These are phyloP conservation scores for Palaemon carinicauda DNA, from an alignment of 1,140 invertebrate species.

Conservation along the genomic window DNA sequence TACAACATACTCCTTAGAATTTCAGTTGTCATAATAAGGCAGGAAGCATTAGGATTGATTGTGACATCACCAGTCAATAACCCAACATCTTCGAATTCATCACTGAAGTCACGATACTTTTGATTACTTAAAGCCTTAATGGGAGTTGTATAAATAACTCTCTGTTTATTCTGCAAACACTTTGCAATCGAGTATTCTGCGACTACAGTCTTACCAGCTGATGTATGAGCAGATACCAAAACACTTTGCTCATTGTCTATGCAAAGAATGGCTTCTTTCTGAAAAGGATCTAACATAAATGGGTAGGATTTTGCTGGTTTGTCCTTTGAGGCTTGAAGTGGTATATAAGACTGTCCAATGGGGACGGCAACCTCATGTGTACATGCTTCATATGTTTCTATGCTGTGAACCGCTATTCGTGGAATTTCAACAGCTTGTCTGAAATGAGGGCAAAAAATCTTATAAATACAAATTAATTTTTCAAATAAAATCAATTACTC, in stretches of 20 bases:
- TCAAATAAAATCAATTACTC: background rate
- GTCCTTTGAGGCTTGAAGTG: conserved; percentile 69
- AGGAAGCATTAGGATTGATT: conserved; percentile 96
- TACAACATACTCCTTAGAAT: conserved; percentile 99
- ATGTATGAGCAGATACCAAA: conserved; percentile 98
- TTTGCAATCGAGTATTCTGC: conserved; percentile 86
- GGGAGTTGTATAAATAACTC: conserved; percentile 99
- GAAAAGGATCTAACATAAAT: conserved; percentile 97
- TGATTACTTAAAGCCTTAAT: conserved; percentile 99
- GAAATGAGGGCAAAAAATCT: background rate
- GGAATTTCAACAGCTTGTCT: conserved; percentile 62
- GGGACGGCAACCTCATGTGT: conserved; percentile 94
- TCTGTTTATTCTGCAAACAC: conserved; percentile 76
- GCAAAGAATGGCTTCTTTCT: conserved; percentile 96
- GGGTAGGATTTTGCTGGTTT: conserved; percentile 91
- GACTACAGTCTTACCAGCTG: conserved; percentile 99
- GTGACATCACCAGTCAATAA: conserved; percentile 99
- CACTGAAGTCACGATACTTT: conserved; percentile 97
- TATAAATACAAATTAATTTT: background rate
- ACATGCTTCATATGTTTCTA: conserved; percentile 89
- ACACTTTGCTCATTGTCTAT: conserved; percentile 98
- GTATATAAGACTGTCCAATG: conserved; percentile 82
- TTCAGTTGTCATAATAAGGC: conserved; percentile 99
- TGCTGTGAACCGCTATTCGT: conserved; percentile 83
- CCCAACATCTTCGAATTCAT: conserved; percentile 98